Conservation (phyloP, 1,140 invertebrate species). For the Papilio polytes region DNA sequence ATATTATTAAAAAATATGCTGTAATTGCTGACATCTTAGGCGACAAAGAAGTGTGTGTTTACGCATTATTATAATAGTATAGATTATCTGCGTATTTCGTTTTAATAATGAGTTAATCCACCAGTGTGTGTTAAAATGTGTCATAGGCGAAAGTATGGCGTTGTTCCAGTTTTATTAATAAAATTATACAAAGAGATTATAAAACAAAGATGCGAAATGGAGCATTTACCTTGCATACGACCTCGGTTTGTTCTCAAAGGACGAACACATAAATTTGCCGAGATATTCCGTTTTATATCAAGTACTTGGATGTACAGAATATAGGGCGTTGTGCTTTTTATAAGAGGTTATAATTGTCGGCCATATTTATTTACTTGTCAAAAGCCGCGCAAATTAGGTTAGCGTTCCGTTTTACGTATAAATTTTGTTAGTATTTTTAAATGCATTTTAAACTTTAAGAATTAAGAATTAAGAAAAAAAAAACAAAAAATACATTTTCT, state of each 20-base stretch:
- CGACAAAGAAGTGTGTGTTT: too few relatives aligned
- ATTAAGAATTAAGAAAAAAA: too few relatives aligned
- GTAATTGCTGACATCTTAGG: too few relatives aligned
- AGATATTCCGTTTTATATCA: neutral
- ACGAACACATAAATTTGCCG: neutral
- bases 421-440: neutral
- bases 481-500: too few relatives aligned
- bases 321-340: neutral
- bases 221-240: conserved; percentile 14
- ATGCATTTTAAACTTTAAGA: too few relatives aligned
- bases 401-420: conserved; percentile 14
- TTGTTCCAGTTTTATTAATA: conserved; percentile 25
- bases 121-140: neutral
- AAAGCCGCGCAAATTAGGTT: neutral
- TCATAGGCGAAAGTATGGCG: conserved; percentile 19
- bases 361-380: conserved; percentile 5
- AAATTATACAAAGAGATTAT: conserved; percentile 10
- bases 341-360: neutral
- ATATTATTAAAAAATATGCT: too few relatives aligned
- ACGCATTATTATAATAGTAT: too few relatives aligned
- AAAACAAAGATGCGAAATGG: conserved; percentile 27
- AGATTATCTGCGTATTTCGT: too few relatives aligned
- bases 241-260: conserved; percentile 2
- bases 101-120: too few relatives aligned
- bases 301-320: neutral